These are phyloP conservation scores for Ivindomyrus marchei DNA, from an alignment of 2,113 vertebrate genomes.

Conservation along the genomic window DNA sequence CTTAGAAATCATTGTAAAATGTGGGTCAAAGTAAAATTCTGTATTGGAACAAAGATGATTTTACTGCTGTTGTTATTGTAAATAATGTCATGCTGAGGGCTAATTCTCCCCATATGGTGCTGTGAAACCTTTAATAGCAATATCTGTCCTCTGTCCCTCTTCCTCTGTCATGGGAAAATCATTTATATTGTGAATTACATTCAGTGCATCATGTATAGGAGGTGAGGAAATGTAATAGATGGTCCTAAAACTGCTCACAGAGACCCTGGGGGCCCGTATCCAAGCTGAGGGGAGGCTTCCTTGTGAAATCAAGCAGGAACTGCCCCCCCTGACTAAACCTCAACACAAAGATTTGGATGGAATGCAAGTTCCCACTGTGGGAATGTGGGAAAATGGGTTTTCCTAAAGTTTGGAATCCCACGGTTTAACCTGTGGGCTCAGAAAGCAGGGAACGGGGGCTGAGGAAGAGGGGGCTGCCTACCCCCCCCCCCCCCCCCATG, in stretches of 20 bases:
- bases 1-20: neutral
- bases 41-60: neutral
- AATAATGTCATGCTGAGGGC: neutral
- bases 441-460: slow-evolving; percentile 40
- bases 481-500: neutral
- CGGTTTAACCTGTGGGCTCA: slow-evolving; percentile 57
- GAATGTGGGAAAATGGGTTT: slow-evolving; percentile 62
- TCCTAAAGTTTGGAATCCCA: slow-evolving; percentile 61
- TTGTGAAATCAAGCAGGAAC: slow-evolving; percentile 45
- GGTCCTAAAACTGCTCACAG: neutral
- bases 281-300: slow-evolving; percentile 27
- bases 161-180: neutral
- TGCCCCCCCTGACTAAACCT: slow-evolving; percentile 50
- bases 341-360: slow-evolving; percentile 41
- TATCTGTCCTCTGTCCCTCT: neutral
- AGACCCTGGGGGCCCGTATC: neutral
- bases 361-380: slow-evolving; percentile 60
- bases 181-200: neutral
- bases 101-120: slow-evolving; percentile 3
- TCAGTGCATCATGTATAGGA: neutral
- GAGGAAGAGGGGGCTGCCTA: slow-evolving; percentile 23
- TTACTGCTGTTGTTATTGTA: neutral
- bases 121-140: neutral
- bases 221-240: neutral
- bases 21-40: neutral